These are phyloP conservation scores for Lottia scabra DNA, from an alignment of 2,888 invertebrate genomes.

Conservation along the genomic window DNA sequence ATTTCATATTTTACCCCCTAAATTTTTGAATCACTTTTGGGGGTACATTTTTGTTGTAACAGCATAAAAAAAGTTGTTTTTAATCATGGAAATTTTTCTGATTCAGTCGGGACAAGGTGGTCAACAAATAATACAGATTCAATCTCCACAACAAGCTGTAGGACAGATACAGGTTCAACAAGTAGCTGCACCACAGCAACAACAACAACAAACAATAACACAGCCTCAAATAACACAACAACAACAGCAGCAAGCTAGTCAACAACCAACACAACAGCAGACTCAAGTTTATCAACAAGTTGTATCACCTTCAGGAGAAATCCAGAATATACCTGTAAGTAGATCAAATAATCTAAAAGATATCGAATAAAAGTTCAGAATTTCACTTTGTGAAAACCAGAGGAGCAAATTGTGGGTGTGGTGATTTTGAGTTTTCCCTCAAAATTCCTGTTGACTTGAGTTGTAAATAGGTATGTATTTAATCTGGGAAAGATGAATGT, in stretches of 20 bases:
- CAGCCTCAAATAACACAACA: constrained; percentile 20
- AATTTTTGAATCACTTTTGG: no score
- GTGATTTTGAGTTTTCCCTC: no score
- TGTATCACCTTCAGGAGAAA: constrained; percentile 55
- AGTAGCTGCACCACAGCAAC: constrained; percentile 65
- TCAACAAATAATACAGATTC: constrained; percentile 37
- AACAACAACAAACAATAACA: constrained; percentile 19
- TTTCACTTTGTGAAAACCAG: no score
- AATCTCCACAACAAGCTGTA: constrained; percentile 43
- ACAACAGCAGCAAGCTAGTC: constrained; percentile 28
- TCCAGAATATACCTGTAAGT: constrained; percentile 60
- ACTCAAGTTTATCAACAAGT: constrained; percentile 62
- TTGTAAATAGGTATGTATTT: no score
- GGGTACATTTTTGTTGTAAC: no score
- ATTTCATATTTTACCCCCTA: no score
- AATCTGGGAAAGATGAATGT: no score
- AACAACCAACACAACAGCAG: constrained; percentile 36
- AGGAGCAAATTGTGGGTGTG: not conserved
- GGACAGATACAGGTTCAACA: constrained; percentile 69
- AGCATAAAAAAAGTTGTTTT: no score
- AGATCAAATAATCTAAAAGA: no score
- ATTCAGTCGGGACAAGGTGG: constrained; percentile 25
- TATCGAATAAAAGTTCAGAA: no score
- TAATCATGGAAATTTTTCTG: not conserved
- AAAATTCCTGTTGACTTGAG: no score